A percentile compares a stretch with the other conserved stretches of the same genome.
phyloP scores from a whole-genome alignment of 2,113 vertebrate genomes.

The Dasyurus viverrinus region DNA sequence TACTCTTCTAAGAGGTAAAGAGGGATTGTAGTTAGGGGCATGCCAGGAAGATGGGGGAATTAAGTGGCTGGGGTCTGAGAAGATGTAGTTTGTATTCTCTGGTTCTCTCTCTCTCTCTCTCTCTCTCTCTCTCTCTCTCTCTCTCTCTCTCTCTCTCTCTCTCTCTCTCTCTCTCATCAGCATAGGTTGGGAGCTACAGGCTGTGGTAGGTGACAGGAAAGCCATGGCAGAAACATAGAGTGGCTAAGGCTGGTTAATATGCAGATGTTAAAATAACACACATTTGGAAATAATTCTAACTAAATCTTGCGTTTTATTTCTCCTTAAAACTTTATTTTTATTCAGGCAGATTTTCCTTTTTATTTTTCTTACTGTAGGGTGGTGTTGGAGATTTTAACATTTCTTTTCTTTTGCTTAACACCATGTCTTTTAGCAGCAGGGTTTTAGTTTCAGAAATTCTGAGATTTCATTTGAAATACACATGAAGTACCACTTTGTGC shows the following conservation, averaged over 20 bases:
- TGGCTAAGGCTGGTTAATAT: slow-evolving; percentile 32
- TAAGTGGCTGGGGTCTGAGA: neutral
- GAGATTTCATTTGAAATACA: slow-evolving; percentile 63
- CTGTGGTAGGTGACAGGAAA: neutral
- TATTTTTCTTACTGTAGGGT: slow-evolving; percentile 1
- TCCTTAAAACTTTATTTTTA: slow-evolving; percentile 48
- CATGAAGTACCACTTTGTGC: slow-evolving; percentile 37
- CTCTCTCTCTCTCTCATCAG: neutral
- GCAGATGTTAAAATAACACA: slow-evolving; percentile 47
- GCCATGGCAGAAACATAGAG: neutral
- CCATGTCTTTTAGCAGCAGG: slow-evolving; percentile 46
- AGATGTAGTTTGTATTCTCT: neutral
- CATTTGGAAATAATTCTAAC: neutral
- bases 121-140: too few relatives aligned
- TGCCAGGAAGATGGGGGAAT: neutral
- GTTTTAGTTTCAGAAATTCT: slow-evolving; percentile 36
- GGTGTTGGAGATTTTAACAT: slow-evolving; percentile 22
- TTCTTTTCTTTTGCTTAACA: slow-evolving; percentile 42
- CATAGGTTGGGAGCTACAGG: neutral
- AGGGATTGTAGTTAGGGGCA: neutral
- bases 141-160: too few relatives aligned
- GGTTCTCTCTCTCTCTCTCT: too few relatives aligned
- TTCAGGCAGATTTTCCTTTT: slow-evolving; percentile 25
- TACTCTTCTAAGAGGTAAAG: neutral
- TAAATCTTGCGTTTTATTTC: slow-evolving; percentile 24